These are phyloP conservation scores for Siderastrea siderea DNA, from an alignment of 92 coral and sea anemone genomes.

Conservation along the genomic window DNA sequence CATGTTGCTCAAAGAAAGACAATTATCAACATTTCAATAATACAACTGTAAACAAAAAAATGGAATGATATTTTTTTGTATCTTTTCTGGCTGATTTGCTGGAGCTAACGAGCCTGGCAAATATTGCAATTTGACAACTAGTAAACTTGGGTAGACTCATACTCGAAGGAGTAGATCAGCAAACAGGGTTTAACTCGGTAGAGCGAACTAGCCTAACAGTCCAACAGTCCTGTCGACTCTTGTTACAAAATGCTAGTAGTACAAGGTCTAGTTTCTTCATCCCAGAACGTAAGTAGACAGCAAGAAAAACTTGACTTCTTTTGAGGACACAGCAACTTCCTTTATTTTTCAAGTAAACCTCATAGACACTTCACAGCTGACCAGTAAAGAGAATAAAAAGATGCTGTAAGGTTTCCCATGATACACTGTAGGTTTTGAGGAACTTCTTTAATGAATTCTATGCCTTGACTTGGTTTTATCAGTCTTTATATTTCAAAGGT, in stretches of 20 bases:
- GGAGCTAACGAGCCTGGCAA: constrained; percentile 14
- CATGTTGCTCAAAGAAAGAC: constrained; percentile 37
- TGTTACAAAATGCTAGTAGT: too few relatives aligned
- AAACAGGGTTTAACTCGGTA: constrained; percentile 32
- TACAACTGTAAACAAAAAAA: constrained; percentile 27
- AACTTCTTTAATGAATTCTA: too few relatives aligned
- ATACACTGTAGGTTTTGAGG: too few relatives aligned
- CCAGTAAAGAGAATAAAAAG: too few relatives aligned
- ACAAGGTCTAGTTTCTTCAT: constrained; percentile 1
- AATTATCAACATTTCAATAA: constrained; percentile 22
- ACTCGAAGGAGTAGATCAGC: constrained; percentile 33
- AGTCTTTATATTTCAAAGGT: too few relatives aligned
- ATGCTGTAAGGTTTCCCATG: too few relatives aligned
- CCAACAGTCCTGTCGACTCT: constrained; percentile 9
- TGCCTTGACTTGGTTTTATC: too few relatives aligned
- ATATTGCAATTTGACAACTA: constrained; percentile 17
- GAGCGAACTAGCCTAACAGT: constrained; percentile 13
- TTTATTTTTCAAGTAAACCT: constrained; percentile 24
- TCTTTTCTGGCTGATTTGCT: constrained; percentile 20
- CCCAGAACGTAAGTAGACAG: constrained; percentile 35
- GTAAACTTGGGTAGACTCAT: constrained; percentile 23
- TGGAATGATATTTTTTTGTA: constrained; percentile 29
- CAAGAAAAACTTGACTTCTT: constrained; percentile 26
- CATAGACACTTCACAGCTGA: constrained; percentile 27
- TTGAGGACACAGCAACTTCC: constrained; percentile 28